Conservation (phyloP, 2,888 invertebrate genomes). For the Eremobia ochroleuca region DNA sequence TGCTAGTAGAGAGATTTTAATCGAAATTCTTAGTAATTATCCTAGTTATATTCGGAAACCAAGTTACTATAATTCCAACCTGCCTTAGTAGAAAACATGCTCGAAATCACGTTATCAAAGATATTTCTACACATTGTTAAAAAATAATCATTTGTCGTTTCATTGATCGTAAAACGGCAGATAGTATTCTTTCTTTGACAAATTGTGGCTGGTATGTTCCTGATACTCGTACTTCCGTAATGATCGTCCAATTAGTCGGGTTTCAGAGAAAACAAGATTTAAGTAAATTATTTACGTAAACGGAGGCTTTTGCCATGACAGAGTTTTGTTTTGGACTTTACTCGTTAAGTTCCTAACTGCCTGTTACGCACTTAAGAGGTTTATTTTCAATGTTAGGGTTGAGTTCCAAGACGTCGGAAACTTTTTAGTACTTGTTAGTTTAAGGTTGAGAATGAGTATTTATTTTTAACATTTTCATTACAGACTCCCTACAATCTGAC, state of each 20-base stretch:
- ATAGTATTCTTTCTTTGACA: neutral
- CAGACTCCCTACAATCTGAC: conserved; percentile 70
- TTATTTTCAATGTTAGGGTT: neutral
- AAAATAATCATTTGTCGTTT: too few relatives aligned
- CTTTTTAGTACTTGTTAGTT: neutral
- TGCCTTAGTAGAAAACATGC: neutral
- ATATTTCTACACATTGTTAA: neutral
- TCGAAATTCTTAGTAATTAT: neutral
- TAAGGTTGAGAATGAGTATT: neutral
- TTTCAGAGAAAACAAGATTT: conserved; percentile 29
- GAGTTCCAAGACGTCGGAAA: neutral
- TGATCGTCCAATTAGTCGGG: conserved; percentile 36
- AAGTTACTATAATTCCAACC: neutral
- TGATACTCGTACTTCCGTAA: neutral
- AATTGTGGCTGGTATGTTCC: conserved; percentile 9
- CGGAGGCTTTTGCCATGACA: neutral
- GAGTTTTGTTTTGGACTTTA: conserved; percentile 17
- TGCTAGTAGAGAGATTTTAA: neutral
- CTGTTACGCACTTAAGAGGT: neutral
- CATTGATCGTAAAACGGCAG: neutral
- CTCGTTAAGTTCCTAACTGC: conserved; percentile 14
- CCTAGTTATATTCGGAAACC: too few relatives aligned
- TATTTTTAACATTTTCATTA: conserved; percentile 13
- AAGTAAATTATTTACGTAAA: conserved; percentile 38
- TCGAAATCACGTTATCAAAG: neutral